A percentile compares a stretch with the other conserved stretches of the same genome.
Conservation (phyloP, 2,888 invertebrate species). For the Yponomeuta evonymella region DNA sequence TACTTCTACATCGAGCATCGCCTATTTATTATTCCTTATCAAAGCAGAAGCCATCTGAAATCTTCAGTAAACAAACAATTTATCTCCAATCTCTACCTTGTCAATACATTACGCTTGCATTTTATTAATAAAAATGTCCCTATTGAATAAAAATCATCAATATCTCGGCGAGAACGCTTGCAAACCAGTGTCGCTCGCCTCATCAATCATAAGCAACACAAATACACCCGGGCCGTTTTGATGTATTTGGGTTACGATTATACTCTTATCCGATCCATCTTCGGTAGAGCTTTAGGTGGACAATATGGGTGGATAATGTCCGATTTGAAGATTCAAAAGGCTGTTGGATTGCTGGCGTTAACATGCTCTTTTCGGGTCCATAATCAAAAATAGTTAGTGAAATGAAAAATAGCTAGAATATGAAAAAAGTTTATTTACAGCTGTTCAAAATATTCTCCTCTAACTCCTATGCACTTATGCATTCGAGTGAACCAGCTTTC, state of each 20-base stretch:
- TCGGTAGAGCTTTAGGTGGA: background rate
- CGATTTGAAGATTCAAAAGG: background rate
- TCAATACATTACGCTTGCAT: background rate
- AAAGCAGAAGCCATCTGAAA: background rate
- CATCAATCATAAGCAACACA: conserved; percentile 10
- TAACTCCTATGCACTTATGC: too few relatives aligned
- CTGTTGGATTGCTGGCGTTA: background rate
- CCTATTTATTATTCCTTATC: too few relatives aligned
- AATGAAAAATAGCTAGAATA: too few relatives aligned
- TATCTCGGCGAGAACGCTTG: conserved; percentile 4
- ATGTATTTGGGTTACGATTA: conserved; percentile 11
- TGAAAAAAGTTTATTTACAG: too few relatives aligned
- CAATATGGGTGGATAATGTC: conserved; percentile 4
- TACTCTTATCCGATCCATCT: conserved; percentile 10
- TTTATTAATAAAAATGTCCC: conserved; percentile 2
- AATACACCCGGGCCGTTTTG: conserved; percentile 4
- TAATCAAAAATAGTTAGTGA: background rate
- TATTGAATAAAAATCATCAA: conserved; percentile 7
- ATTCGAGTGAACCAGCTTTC: too few relatives aligned
- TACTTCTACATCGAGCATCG: too few relatives aligned
- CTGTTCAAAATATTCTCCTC: too few relatives aligned
- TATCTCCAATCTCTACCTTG: background rate
- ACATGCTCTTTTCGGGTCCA: background rate
- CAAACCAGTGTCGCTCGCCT: background rate
- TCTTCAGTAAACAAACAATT: background rate